phyloP scores from a whole-genome alignment of 2,888 invertebrate species.

The Epinotia brunnichana region DNA sequence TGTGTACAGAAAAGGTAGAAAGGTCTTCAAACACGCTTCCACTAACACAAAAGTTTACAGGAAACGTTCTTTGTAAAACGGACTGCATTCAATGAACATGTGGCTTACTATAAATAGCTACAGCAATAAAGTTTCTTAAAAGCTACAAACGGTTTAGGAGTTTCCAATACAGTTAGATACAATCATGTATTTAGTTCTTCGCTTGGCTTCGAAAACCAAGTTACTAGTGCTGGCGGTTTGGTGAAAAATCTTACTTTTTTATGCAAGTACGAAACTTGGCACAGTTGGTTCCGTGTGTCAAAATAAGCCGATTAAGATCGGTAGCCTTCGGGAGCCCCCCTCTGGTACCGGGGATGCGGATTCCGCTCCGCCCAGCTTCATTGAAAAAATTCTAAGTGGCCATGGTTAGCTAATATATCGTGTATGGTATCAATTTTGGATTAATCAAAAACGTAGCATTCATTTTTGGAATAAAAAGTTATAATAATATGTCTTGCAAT shows the following conservation, averaged over 20 bases:
- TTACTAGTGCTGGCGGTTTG: neutral
- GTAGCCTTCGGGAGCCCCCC: too few relatives aligned
- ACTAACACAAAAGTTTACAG: neutral
- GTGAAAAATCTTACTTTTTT: neutral
- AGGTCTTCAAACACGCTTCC: neutral
- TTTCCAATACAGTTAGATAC: constrained; percentile 19
- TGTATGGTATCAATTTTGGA: too few relatives aligned
- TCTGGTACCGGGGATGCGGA: too few relatives aligned
- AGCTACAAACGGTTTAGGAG: constrained; percentile 6
- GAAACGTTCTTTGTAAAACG: constrained; percentile 3
- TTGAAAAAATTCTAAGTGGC: too few relatives aligned
- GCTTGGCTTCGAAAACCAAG: neutral
- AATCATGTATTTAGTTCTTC: constrained; percentile 7
- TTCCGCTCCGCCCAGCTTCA: too few relatives aligned
- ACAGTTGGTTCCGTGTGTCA: too few relatives aligned
- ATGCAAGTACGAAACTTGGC: too few relatives aligned
- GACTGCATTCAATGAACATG: neutral
- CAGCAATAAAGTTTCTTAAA: constrained; percentile 15
- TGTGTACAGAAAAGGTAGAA: neutral
- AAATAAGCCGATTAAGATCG: too few relatives aligned
- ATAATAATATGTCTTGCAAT: too few relatives aligned
- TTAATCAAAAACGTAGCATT: too few relatives aligned
- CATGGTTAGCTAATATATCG: too few relatives aligned
- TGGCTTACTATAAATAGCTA: neutral
- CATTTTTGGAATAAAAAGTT: too few relatives aligned